Percentiles rank a stretch among this genome's conserved stretches.
phyloP scores from a whole-genome alignment of 2,888 invertebrate genomes.

The Tenthredo notha region DNA sequence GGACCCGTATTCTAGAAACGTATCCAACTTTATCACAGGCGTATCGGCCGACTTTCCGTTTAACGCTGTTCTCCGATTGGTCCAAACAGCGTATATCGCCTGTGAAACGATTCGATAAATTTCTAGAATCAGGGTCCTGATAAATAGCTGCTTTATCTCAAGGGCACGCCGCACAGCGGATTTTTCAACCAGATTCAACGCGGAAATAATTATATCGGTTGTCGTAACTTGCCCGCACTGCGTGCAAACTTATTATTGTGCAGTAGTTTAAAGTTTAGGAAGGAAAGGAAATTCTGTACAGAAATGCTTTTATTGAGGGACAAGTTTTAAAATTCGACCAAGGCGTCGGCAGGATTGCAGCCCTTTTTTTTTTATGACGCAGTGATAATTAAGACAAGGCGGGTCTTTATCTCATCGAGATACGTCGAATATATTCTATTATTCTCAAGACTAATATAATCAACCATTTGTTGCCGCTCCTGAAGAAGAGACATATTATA shows the following conservation, averaged over 20 bases:
- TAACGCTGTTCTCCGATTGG: too few relatives aligned
- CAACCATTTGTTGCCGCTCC: neutral
- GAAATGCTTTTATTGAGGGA: neutral
- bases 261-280: neutral
- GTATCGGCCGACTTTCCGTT: too few relatives aligned
- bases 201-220: neutral
- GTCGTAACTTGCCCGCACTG: too few relatives aligned
- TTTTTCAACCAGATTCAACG: neutral
- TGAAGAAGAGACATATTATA: neutral
- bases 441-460: neutral
- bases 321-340: neutral
- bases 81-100: too few relatives aligned
- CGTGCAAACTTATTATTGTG: too few relatives aligned
- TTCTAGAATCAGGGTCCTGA: too few relatives aligned
- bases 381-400: too few relatives aligned
- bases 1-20: too few relatives aligned
- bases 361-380: neutral
- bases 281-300: neutral
- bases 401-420: neutral
- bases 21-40: too few relatives aligned
- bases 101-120: too few relatives aligned
- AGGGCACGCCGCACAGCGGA: neutral
- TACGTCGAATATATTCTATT: neutral
- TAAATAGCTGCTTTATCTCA: neutral
- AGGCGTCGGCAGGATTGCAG: neutral